These are phyloP conservation scores for Ganaspis brasiliensis DNA, from an alignment of 2,888 invertebrate species.

Conservation along the genomic window DNA sequence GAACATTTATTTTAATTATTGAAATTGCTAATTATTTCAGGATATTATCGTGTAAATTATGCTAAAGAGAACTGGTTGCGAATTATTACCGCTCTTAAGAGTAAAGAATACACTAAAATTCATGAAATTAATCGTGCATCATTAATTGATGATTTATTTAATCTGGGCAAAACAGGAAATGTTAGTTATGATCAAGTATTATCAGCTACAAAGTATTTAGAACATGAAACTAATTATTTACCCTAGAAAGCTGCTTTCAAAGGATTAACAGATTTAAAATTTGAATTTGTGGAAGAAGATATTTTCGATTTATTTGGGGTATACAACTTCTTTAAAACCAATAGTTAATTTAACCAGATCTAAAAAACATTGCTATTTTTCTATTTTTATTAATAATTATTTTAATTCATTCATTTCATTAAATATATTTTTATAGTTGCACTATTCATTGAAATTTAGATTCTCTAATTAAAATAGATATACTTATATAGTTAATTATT, in stretches of 20 bases:
- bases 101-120: conserved; percentile 76
- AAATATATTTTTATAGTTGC: conserved; percentile 62
- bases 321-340: conserved; percentile 30
- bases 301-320: conserved; percentile 64
- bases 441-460: too few species aligned
- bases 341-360: conserved; percentile 1
- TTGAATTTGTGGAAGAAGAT: conserved; percentile 72
- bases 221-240: conserved; percentile 79
- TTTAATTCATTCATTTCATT: not conserved
- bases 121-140: conserved; percentile 82
- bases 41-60: conserved; percentile 85
- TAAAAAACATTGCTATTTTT: too few species aligned
- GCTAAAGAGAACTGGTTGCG: conserved; percentile 82
- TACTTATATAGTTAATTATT: too few species aligned
- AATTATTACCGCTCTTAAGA: conserved; percentile 81
- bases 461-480: too few species aligned
- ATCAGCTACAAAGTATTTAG: conserved; percentile 81
- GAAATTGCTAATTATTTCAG: conserved; percentile 77
- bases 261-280: conserved; percentile 64
- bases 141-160: conserved; percentile 82
- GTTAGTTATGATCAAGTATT: conserved; percentile 86
- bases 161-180: conserved; percentile 81
- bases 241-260: conserved; percentile 81
- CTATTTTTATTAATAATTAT: conserved; percentile 16
- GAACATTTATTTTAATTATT: too few species aligned